Percentiles rank a stretch among this genome's conserved stretches.
phyloP scores from a whole-genome alignment of 2,888 invertebrate species.

The Calliphora vomitoria region DNA sequence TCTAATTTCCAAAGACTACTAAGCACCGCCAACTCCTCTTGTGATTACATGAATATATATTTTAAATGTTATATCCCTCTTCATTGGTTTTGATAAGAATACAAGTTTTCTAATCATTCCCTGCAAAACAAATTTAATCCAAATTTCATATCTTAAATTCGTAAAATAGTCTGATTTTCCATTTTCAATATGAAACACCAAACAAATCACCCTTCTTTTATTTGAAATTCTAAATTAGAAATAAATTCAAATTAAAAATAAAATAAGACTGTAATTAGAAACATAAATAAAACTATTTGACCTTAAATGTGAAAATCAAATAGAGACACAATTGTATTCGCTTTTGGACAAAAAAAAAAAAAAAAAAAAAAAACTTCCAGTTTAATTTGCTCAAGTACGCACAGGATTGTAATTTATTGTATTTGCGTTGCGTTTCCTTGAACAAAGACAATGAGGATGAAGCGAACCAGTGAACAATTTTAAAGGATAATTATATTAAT shows the following conservation, averaged over 20 bases:
- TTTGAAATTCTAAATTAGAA: not conserved
- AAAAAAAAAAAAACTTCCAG: not conserved
- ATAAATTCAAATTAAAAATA: conserved; percentile 4
- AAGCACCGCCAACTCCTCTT: no score
- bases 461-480: not conserved
- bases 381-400: conserved; percentile 40
- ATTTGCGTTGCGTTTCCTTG: conserved; percentile 39
- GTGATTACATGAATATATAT: no score
- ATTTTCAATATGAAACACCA: no score
- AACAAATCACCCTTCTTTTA: not conserved
- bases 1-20: no score
- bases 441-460: not conserved
- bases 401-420: conserved; percentile 56
- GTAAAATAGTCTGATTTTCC: no score
- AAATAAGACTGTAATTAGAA: not conserved
- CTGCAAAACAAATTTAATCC: no score
- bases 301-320: not conserved
- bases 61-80: no score
- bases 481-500: not conserved
- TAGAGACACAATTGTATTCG: not conserved
- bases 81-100: no score
- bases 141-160: no score
- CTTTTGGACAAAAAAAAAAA: not conserved
- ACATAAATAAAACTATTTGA: conserved; percentile 2
- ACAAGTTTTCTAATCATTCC: no score